These are phyloP conservation scores for Pteromalus puparum DNA, from an alignment of 1,140 invertebrate species.

Conservation along the genomic window DNA sequence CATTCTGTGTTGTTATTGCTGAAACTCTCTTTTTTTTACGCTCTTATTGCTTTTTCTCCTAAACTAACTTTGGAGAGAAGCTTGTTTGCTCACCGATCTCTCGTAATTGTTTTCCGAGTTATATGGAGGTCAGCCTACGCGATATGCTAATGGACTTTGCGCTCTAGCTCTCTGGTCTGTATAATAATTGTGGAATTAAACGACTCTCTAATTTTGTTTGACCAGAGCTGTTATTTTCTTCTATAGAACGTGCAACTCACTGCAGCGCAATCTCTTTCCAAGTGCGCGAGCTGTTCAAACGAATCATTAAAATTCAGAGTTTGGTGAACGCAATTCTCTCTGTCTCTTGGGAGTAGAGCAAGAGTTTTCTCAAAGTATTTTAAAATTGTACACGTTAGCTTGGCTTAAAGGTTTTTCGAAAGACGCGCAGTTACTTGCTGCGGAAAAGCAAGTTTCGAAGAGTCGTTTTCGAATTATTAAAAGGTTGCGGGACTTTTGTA, in stretches of 20 bases:
- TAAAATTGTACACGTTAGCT: neutral
- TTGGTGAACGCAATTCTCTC: neutral
- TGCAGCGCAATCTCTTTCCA: neutral
- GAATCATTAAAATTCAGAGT: neutral
- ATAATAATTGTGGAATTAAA: neutral
- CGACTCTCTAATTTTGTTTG: neutral
- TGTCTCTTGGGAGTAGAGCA: neutral
- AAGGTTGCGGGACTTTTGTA: neutral
- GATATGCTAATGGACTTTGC: slow-evolving; percentile 4
- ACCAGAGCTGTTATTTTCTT: neutral
- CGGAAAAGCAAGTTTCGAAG: neutral
- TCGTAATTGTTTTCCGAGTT: slow-evolving; percentile 7
- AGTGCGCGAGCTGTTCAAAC: neutral
- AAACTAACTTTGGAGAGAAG: neutral
- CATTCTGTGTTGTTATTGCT: neutral
- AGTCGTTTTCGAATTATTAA: slow-evolving; percentile 16
- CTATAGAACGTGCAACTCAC: neutral
- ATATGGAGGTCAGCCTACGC: neutral
- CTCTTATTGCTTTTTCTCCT: neutral
- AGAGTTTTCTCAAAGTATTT: neutral
- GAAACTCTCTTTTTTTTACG: neutral
- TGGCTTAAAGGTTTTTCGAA: neutral
- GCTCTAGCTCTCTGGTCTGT: neutral
- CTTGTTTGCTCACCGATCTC: neutral
- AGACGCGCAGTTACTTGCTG: neutral